Base-by-base conservation (phyloP, 2,888 invertebrate species). In the Synanthedon andrenaeformis region DNA sequence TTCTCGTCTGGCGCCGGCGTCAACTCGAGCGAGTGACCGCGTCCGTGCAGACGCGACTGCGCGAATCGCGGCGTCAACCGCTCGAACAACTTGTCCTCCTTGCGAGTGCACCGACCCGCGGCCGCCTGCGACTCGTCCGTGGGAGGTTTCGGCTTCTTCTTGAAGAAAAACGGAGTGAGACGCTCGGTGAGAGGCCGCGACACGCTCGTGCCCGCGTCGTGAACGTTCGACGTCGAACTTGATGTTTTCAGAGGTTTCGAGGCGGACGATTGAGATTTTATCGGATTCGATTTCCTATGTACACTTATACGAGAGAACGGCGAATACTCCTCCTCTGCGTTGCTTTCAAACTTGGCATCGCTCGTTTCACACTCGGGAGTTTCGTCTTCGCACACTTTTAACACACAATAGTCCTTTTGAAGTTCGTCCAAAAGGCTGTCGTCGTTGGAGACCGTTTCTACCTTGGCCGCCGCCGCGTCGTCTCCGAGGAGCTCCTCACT, bases 271-370 rank as follows among this genome's bases (percentile, higher is more conserved):
- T 78, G 79, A 2, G 77, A 73, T 64, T 85, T 81, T 54, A 73
- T 84, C 11, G 88, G 86, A 58, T 86, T 88, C 5, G 88, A 88
- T 63, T 88, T 88, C 41, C 88, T 72, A 59, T 87, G 87, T 48
- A 76, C 70, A 60, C 81, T 84, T 35, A 76, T 73, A 51, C 88
- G 70, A 4, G 82, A 81, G 66, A 88, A 88, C 49, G 80, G 65
- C 51, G 76, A 80, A 53, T 62, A 68, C 12, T 76, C 74, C 53
- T 71, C 72, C 49, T 62, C 61, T 53, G 56, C 19, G 51, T 53
- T 45, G 14, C 69, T 64, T 4, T 62, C 70, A n/a, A 64, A 58
- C 45, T 70, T 62, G 4, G 53, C 45, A n/a, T 64, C 62, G 45
- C 51, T 51, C 23, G 56, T 17, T 13, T 64, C 65, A 35, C 51